Base-by-base conservation (phyloP, 2,888 invertebrate genomes). In the Lamellibrachia satsuma region DNA sequence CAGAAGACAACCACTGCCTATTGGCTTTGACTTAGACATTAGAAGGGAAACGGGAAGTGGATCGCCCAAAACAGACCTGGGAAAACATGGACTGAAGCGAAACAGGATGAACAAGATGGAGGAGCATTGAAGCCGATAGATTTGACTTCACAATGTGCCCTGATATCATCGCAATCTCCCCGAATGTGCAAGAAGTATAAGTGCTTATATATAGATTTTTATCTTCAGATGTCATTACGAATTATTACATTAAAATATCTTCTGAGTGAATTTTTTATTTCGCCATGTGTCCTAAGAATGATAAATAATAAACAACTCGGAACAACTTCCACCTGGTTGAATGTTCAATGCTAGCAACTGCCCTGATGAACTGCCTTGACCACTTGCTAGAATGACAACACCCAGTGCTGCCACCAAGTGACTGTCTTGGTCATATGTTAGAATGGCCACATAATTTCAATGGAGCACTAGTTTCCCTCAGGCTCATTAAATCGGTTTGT, bases 401-500 rank as follows among this genome's bases (percentile, higher is more conserved):
- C 75, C 75, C 15, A 22, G 75, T 22, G 75, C 75, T 75, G 11
- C 75, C 75, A 75, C 1, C 75, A 22, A n/a, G 75, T n/a, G n/a
- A 22, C 75, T 55, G n/a, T 22, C 75, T 6, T 75, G 75, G 2
- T 75, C 55, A 55, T 9, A 55, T 55, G 55, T 9, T 55, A 55
- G 55, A 9, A 55, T 9, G 1, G 55, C 55, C 9, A 9, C 9
- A 7, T 9, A 55, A 9, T 55, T 1, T 55, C 55, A 55, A 55
- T 9, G 7, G 55, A 55, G 9, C 55, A 55, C 55, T 55, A 9
- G 22, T 75, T 75, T 22, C 75, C 75, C 75, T 75, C 75, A 75
- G 75, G 22, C 75, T 75, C 75, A 75, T 75, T 75, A 75, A 75
- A 75, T 75, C 75, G 75, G 75, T 75, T 75, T 75, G 75, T 75